Percentiles rank a stretch among this genome's conserved stretches.
Conservation (phyloP, 2,888 invertebrate species). For the Chloromyia formosa region DNA sequence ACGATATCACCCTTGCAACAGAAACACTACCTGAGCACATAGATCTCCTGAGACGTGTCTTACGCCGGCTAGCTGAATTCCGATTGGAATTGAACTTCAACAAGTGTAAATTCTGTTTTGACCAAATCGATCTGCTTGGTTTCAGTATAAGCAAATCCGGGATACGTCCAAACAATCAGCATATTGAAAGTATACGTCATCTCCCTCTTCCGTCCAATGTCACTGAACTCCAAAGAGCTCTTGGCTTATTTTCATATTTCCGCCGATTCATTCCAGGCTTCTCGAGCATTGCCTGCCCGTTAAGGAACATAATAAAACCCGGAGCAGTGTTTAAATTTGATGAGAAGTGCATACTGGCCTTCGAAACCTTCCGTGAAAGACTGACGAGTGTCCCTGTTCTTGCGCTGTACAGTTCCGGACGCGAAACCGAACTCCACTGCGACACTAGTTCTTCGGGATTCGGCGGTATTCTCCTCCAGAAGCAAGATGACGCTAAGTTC, state of each 20-base stretch:
- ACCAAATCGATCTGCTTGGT: slow-evolving; percentile 36
- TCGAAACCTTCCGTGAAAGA: too few relatives aligned
- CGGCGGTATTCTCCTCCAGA: too few relatives aligned
- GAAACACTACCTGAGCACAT: slow-evolving; percentile 50
- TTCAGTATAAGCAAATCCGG: slow-evolving; percentile 9
- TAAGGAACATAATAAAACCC: slow-evolving; percentile 21
- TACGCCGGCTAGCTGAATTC: slow-evolving; percentile 50
- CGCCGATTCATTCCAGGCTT: slow-evolving; percentile 53
- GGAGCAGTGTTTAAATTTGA: slow-evolving; percentile 25
- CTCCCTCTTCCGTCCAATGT: slow-evolving; percentile 26
- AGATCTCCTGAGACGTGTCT: slow-evolving; percentile 47
- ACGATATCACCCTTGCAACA: slow-evolving; percentile 53
- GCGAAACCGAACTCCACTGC: slow-evolving; percentile 55
- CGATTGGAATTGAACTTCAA: slow-evolving; percentile 46
- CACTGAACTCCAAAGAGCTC: slow-evolving; percentile 39
- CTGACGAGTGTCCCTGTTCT: slow-evolving; percentile 52
- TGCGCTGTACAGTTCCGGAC: slow-evolving; percentile 53
- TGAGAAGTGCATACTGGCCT: not conserved
- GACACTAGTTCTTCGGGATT: slow-evolving; percentile 51
- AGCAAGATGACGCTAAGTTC: too few relatives aligned
- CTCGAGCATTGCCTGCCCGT: slow-evolving; percentile 26
- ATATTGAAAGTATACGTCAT: slow-evolving; percentile 16
- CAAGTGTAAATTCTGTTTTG: slow-evolving; percentile 52
- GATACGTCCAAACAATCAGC: slow-evolving; percentile 23
- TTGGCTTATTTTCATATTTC: slow-evolving; percentile 54